Conservation (phyloP, 2,113 vertebrate species). For the Corythornis cristatus region DNA sequence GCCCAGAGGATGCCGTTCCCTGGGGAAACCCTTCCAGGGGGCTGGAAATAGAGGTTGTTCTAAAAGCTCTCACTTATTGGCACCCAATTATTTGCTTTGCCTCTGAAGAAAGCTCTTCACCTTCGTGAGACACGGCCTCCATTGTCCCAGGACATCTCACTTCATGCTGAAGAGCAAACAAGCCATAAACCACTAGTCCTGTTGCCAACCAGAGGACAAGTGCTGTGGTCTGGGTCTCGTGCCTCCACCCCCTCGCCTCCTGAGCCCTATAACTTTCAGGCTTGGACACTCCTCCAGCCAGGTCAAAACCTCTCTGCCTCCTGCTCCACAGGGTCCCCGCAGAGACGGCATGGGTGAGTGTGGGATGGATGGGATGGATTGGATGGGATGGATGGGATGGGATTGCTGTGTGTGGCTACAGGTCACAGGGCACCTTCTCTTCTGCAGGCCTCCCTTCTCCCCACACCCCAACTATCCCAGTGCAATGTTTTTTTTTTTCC, state of each 20-base stretch:
- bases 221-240: not conserved
- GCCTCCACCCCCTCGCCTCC: slow-evolving; percentile 45
- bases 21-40: not conserved
- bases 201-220: not conserved
- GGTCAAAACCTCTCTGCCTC: not conserved
- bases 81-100: slow-evolving; percentile 43
- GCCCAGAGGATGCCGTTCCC: not conserved
- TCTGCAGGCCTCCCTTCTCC: not conserved
- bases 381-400: not conserved
- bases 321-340: not conserved
- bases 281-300: not conserved
- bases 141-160: not conserved
- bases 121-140: not conserved
- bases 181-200: not conserved
- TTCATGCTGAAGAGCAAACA: slow-evolving; percentile 40
- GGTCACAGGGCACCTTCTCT: not conserved
- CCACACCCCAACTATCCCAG: not conserved
- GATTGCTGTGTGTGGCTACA: rapidly evolving
- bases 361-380: not conserved
- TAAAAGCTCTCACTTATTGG: not conserved
- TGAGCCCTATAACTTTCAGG: slow-evolving; percentile 44
- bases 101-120: slow-evolving; percentile 36
- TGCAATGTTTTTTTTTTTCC: no score
- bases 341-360: slow-evolving; percentile 48
- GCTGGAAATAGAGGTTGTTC: not conserved